A percentile compares a stretch with the other conserved stretches of the same genome.
phyloP scores from a whole-genome alignment of 2,113 vertebrate species.

The Zootoca vivipara region DNA sequence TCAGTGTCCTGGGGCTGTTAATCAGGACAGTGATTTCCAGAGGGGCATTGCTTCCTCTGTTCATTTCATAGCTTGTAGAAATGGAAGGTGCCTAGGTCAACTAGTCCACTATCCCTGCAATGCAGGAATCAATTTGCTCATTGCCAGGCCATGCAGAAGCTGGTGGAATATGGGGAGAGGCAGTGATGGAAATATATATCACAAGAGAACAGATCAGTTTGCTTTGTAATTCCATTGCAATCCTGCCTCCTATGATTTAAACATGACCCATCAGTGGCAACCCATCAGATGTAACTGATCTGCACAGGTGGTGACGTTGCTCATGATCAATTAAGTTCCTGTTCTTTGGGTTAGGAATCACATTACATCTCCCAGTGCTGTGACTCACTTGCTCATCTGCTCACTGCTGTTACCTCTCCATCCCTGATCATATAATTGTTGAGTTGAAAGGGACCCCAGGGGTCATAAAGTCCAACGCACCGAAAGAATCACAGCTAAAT shows the following conservation, averaged over 20 bases:
- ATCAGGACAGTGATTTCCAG: constrained; percentile 64
- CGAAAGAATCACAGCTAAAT: too few relatives aligned
- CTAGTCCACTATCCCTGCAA: too few relatives aligned
- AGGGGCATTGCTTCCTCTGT: constrained; percentile 61
- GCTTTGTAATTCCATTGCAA: constrained; percentile 36
- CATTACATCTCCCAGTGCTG: accelerated
- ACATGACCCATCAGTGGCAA: constrained; percentile 52
- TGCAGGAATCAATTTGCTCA: constrained; percentile 49
- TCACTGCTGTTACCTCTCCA: accelerated
- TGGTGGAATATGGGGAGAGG: constrained; percentile 50
- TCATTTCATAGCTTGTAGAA: background rate
- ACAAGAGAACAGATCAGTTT: constrained; percentile 38
- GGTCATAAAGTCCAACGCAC: too few relatives aligned
- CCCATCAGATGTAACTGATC: constrained; percentile 44
- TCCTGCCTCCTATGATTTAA: constrained; percentile 43
- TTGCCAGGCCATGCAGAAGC: constrained; percentile 48
- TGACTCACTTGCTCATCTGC: accelerated
- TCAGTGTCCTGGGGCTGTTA: constrained; percentile 61
- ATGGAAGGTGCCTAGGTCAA: too few relatives aligned
- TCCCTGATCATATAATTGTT: too few relatives aligned
- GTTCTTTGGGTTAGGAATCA: background rate
- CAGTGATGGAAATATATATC: constrained; percentile 57
- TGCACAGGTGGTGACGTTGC: constrained; percentile 50
- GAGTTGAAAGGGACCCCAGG: too few relatives aligned
- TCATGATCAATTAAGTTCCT: background rate